Base-by-base conservation (phyloP, 1,140 invertebrate species). In the Bombus impatiens region DNA sequence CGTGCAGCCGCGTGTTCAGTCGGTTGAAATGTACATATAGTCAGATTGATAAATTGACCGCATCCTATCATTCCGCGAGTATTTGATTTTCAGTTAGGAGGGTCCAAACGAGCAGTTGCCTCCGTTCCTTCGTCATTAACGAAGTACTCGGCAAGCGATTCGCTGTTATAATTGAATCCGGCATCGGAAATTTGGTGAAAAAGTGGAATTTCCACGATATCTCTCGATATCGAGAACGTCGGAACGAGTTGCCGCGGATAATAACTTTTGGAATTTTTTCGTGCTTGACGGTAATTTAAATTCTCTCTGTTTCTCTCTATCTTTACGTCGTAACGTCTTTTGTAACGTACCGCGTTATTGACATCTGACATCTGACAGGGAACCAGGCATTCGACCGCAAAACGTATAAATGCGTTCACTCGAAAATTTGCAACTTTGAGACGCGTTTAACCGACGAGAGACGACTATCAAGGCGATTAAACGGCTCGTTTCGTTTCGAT, bases 131-230 rank as follows among this genome's bases (percentile, higher is more conserved):
- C 65, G 78, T 53, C 65, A 32, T 37, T 70, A 28, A 70, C 37
- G 32, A 80, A 70, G 22, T 44, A 28, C 37, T 44, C 22, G n/a
- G 1, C 12, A 9, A 44, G 3, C 62, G 32, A 32, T 44, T 79
- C n/a, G 40, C 13, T 5, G 70, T 35, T 67, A 8, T 78, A 78
- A 88, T 88, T 32, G 78, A 88, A 88, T 87, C 18, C 10, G 15
- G 10, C 22, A 25, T 35, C 18, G 18, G 5, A 22, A 57, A 42
- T 28, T 76, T 25, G 18, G 10, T 0, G 15, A 15, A 76, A 76
- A 37, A 9, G 13, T 35, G 6, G 13, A 18, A 67, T 35, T 10
- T 77, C 22, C 37, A 1, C 28, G 10, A 12, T n/a, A 4, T 67
- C n/a, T 18, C 5, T 32, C 32, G 65, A 35, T 67, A n/a, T n/a